phyloP scores from a whole-genome alignment of 2,797 vertebrate species.

The Peromyscus nudipes region DNA sequence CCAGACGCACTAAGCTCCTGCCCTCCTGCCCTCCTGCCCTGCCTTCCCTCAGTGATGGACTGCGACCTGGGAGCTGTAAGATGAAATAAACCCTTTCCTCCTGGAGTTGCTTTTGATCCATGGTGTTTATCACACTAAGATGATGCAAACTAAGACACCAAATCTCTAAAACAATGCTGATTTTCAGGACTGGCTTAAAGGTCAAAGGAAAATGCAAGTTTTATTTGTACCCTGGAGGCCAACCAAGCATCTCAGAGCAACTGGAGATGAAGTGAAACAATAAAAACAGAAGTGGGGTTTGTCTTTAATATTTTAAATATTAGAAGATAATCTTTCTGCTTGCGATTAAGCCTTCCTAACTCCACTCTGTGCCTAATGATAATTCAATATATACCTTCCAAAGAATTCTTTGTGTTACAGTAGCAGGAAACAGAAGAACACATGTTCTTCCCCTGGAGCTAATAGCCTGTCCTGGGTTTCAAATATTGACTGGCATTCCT shows the following conservation, averaged over 20 bases:
- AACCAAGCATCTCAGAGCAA: conserved; percentile 38
- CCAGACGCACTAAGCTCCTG: no score
- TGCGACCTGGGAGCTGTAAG: no score
- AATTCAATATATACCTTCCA: background rate
- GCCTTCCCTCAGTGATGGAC: no score
- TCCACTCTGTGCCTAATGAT: background rate
- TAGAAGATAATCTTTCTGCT: conserved; percentile 7
- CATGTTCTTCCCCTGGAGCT: background rate
- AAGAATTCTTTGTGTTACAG: background rate
- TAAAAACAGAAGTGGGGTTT: background rate
- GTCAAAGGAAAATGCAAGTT: conserved; percentile 54
- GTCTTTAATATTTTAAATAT: background rate
- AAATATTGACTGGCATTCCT: background rate
- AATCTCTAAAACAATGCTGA: conserved; percentile 7
- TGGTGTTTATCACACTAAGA: background rate
- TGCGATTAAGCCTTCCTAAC: background rate
- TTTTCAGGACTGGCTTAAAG: conserved; percentile 55
- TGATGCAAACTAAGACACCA: background rate
- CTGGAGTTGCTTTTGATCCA: background rate
- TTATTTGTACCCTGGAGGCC: conserved; percentile 22
- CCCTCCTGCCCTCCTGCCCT: no score
- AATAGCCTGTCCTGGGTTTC: conserved; percentile 17
- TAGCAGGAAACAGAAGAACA: background rate
- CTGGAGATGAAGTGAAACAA: conserved; percentile 16
- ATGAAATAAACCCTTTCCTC: background rate